These are phyloP conservation scores for Aegithalos caudatus DNA, from an alignment of 2,113 vertebrate genomes.

Conservation along the genomic window DNA sequence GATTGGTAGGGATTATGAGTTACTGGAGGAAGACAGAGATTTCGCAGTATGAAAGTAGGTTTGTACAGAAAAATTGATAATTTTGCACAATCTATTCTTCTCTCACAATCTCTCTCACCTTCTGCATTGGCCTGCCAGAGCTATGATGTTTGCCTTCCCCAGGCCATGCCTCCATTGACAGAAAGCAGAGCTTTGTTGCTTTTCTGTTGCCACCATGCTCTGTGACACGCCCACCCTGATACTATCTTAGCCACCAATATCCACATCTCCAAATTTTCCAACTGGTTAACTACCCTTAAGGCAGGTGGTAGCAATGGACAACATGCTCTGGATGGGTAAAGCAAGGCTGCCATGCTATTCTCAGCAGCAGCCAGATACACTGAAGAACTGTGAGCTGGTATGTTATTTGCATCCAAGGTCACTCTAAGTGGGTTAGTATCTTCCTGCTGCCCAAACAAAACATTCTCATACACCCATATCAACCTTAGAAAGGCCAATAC, in stretches of 20 bases:
- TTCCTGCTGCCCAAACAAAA: not conserved
- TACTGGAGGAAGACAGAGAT: not conserved
- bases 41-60: not conserved
- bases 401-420: not conserved
- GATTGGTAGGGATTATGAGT: not conserved
- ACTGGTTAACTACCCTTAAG: not conserved
- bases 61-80: not conserved
- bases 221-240: not conserved
- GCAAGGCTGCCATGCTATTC: not conserved
- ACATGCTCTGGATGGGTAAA: not conserved
- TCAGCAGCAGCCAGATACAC: not conserved
- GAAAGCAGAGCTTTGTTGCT: not conserved
- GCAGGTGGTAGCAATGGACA: not conserved
- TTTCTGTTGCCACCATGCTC: fast-evolving
- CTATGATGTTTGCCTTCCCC: fast-evolving
- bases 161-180: fast-evolving
- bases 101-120: not conserved
- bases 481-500: not conserved
- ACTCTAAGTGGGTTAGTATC: not conserved
- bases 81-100: not conserved
- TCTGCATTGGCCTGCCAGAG: not conserved
- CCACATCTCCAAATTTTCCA: not conserved
- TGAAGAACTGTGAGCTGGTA: not conserved
- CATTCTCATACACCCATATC: not conserved
- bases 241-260: not conserved